A percentile compares a stretch with the other conserved stretches of the same genome.
These are phyloP conservation scores for Podargus strigoides DNA, from an alignment of 2,797 vertebrate genomes.

Conservation along the genomic window DNA sequence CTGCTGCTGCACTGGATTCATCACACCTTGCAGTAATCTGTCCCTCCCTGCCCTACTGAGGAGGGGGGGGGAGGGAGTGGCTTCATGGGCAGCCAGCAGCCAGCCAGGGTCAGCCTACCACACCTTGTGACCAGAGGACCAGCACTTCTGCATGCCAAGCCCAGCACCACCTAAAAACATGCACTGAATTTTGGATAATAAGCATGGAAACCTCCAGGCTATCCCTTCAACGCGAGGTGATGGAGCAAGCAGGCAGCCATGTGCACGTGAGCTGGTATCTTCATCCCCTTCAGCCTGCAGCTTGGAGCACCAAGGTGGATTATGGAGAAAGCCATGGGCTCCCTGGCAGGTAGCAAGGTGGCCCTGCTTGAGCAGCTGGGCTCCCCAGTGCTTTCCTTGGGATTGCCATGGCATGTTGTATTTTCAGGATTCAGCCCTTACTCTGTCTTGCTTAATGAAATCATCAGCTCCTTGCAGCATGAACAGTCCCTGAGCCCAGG, in stretches of 20 bases:
- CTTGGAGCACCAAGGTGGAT: background rate
- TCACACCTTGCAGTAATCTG: background rate
- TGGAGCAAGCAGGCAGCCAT: background rate
- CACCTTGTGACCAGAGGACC: background rate
- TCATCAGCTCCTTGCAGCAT: background rate
- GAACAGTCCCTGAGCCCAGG: background rate
- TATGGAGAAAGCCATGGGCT: accelerated
- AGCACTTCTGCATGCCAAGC: background rate
- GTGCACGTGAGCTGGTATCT: accelerated
- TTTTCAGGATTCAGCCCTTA: background rate
- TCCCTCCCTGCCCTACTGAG: background rate
- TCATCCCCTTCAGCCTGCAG: background rate
- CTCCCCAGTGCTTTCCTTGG: accelerated
- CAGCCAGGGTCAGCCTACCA: background rate
- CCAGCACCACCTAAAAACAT: accelerated
- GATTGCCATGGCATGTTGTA: accelerated
- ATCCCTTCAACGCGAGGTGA: background rate
- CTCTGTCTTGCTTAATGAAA: background rate
- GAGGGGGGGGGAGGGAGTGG: background rate
- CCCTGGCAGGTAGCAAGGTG: background rate
- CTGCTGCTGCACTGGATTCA: background rate
- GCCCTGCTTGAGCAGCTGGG: background rate
- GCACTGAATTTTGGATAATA: background rate
- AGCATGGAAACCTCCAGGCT: background rate
- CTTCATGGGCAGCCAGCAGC: background rate